Evolutionary conservation across 2,888 invertebrate genomes (phyloP).

Genomic region (Campoletis raptor): DNA sequence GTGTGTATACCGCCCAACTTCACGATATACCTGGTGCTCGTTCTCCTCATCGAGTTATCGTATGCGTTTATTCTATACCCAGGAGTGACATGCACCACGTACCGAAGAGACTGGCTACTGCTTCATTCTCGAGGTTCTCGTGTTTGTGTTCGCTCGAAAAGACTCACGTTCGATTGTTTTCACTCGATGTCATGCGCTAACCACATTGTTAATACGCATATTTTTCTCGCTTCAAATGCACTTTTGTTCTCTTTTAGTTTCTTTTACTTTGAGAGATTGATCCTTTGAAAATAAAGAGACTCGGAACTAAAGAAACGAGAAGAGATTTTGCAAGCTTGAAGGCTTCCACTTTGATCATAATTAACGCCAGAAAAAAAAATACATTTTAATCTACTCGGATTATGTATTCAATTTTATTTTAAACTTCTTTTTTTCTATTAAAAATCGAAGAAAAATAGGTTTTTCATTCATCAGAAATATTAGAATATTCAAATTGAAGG

Average conservation of each 20-base stretch:
- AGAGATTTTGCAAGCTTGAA: not conserved
- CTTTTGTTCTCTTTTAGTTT: slow-evolving; percentile 26
- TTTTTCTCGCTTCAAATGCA: slow-evolving; percentile 18
- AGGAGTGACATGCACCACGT: slow-evolving; percentile 11
- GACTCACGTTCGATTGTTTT: slow-evolving; percentile 66
- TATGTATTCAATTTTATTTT: no score
- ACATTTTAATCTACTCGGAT: not conserved
- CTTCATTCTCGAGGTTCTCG: slow-evolving; percentile 46
- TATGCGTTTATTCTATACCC: slow-evolving; percentile 8
- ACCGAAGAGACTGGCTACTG: slow-evolving; percentile 28
- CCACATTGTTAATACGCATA: not conserved
- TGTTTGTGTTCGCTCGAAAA: slow-evolving; percentile 60
- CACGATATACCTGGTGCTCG: slow-evolving; percentile 31
- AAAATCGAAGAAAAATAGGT: no score
- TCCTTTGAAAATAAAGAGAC: not conserved
- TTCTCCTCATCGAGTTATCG: slow-evolving; percentile 16
- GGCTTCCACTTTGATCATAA: not conserved
- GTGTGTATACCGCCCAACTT: slow-evolving; percentile 51
- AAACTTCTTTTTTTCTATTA: no score
- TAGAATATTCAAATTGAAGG: no score
- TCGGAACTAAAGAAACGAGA: not conserved
- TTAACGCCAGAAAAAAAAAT: not conserved
- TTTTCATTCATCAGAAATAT: no score
- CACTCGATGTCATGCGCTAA: slow-evolving; percentile 39
- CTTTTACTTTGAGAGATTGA: not conserved